Percentiles rank a stretch among this genome's conserved stretches.
phyloP scores from a whole-genome alignment of 2,113 vertebrate genomes.

The Philantomba maxwellii region DNA sequence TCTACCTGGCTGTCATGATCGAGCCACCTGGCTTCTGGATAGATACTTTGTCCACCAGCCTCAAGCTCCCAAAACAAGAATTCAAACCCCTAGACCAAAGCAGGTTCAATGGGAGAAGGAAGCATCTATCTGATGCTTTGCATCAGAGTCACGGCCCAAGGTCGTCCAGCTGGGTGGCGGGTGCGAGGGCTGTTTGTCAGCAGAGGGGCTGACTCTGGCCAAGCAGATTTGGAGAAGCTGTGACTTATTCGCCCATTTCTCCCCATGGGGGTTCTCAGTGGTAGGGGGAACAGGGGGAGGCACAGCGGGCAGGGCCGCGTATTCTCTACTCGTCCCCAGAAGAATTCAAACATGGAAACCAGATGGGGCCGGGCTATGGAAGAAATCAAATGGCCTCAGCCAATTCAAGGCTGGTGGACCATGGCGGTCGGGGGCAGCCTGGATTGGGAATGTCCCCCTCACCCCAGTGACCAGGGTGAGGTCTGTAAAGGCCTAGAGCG shows the following conservation, averaged over 20 bases:
- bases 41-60: background rate
- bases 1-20: background rate
- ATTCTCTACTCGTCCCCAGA: too few relatives aligned
- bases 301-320: accelerated
- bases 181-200: accelerated
- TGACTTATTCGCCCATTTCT: background rate
- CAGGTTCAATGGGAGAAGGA: background rate
- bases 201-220: accelerated
- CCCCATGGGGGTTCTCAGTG: background rate
- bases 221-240: background rate
- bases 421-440: too few relatives aligned
- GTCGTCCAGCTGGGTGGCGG: accelerated
- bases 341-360: background rate
- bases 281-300: accelerated
- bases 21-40: background rate
- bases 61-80: background rate
- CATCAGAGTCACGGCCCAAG: background rate
- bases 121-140: background rate
- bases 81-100: background rate
- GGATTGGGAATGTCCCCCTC: background rate
- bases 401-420: background rate
- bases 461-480: background rate
- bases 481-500: background rate
- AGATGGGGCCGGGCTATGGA: background rate
- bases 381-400: background rate